Evolutionary conservation across 2,113 vertebrate genomes (phyloP).

Genomic region (Phylloscopus trochilus): DNA sequence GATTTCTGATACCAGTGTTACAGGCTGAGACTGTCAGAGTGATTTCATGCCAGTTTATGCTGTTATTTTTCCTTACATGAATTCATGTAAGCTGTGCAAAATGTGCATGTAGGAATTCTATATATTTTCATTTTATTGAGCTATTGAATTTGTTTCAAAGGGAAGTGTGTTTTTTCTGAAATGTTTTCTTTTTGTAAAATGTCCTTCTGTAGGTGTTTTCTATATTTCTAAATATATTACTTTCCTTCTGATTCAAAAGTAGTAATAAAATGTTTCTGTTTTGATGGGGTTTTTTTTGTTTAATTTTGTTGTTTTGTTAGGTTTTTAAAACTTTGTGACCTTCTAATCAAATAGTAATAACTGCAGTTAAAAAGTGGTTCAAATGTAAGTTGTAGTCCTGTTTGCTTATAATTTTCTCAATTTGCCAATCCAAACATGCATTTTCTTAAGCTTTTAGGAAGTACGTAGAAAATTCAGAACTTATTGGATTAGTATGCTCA

Average conservation of each 20-base stretch:
- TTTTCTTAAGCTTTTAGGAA: not conserved
- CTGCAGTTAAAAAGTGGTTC: not conserved
- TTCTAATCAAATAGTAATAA: not conserved
- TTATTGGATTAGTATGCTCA: not conserved
- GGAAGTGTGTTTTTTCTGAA: not conserved
- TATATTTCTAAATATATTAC: not conserved
- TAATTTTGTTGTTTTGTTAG: not conserved
- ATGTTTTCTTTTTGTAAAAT: not conserved
- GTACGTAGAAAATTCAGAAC: not conserved
- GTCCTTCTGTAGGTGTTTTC: not conserved
- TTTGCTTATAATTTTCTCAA: not conserved
- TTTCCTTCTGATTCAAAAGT: not conserved
- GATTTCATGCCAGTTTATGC: not conserved
- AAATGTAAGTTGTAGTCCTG: fast-evolving
- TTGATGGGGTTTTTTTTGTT: not conserved
- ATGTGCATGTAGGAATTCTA: not conserved
- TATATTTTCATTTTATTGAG: not conserved
- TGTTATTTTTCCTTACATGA: not conserved
- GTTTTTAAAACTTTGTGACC: not conserved
- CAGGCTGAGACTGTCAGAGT: not conserved
- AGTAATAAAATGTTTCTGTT: not conserved
- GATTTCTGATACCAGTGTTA: not conserved
- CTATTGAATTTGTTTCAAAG: not conserved
- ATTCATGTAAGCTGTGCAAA: not conserved
- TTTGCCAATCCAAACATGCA: not conserved